Percentiles rank a stretch among this genome's conserved stretches.
Evolutionary conservation across 2,113 vertebrate genomes (phyloP).

Genomic region (Chlorocebus sabaeus): DNA sequence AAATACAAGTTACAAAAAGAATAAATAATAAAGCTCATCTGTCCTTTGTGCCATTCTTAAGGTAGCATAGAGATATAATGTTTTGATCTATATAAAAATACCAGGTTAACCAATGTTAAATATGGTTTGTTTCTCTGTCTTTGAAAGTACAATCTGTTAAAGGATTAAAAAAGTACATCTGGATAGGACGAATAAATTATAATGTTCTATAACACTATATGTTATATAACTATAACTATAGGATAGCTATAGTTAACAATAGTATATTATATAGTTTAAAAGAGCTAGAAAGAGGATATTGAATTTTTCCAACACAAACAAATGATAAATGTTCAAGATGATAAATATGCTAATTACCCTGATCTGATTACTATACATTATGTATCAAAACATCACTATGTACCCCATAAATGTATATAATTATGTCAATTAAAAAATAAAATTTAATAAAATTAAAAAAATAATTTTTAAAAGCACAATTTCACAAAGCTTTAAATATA

Average conservation of each 20-base stretch:
- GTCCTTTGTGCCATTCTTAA: background rate
- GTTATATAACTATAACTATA: background rate
- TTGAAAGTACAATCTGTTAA: background rate
- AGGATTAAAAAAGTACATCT: background rate
- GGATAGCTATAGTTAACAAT: background rate
- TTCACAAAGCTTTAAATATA: background rate
- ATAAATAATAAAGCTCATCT: background rate
- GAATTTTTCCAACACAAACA: background rate
- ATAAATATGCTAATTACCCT: background rate
- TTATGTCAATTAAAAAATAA: background rate
- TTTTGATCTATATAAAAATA: slow-evolving; percentile 5
- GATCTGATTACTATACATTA: background rate
- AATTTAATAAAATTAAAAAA: background rate
- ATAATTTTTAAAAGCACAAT: background rate
- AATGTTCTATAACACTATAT: background rate
- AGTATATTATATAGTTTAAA: background rate
- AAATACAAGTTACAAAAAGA: no score
- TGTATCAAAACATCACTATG: background rate
- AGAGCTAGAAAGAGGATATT: background rate
- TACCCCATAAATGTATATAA: background rate
- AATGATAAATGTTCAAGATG: background rate
- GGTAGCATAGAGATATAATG: background rate
- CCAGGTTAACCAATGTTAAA: background rate
- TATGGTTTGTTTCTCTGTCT: background rate
- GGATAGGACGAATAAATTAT: background rate